phyloP scores from a whole-genome alignment of 2,797 vertebrate species.

The Enteromius viviparus region DNA sequence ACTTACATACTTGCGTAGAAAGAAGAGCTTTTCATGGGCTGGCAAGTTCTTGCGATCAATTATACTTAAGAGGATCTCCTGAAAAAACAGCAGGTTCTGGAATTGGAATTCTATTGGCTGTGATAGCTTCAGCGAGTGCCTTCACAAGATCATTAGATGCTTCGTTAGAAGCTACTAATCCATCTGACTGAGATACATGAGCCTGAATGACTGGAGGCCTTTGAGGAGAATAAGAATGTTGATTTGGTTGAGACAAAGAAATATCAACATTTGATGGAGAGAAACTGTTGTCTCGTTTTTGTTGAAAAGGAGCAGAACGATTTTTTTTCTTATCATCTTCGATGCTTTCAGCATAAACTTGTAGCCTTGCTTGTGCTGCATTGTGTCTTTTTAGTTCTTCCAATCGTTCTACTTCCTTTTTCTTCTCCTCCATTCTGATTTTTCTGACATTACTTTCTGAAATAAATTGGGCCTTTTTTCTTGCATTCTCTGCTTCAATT shows the following conservation, averaged over 20 bases:
- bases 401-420: not conserved
- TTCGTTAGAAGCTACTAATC: not conserved
- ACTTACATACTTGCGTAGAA: conserved; percentile 31
- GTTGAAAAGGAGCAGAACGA: not conserved
- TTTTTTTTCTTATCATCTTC: not conserved
- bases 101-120: conserved; percentile 23
- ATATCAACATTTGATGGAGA: not conserved
- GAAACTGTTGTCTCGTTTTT: not conserved
- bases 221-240: not conserved
- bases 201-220: not conserved
- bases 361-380: conserved; percentile 6
- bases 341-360: conserved; percentile 24
- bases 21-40: conserved; percentile 48
- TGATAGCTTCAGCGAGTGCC: conserved; percentile 42
- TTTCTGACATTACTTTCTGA: not conserved
- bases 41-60: conserved; percentile 53
- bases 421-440: not conserved
- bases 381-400: not conserved
- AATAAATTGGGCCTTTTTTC: conserved; percentile 32
- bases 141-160: conserved; percentile 41
- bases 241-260: not conserved
- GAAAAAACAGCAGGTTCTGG: conserved; percentile 39
- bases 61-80: conserved; percentile 36
- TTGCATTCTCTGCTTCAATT: conserved; percentile 16
- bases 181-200: conserved; percentile 10